Evolutionary conservation across 2,113 vertebrate genomes (phyloP), one percentile per base, ranked within the genome.

Genomic region (Caranx melampygus): DNA sequence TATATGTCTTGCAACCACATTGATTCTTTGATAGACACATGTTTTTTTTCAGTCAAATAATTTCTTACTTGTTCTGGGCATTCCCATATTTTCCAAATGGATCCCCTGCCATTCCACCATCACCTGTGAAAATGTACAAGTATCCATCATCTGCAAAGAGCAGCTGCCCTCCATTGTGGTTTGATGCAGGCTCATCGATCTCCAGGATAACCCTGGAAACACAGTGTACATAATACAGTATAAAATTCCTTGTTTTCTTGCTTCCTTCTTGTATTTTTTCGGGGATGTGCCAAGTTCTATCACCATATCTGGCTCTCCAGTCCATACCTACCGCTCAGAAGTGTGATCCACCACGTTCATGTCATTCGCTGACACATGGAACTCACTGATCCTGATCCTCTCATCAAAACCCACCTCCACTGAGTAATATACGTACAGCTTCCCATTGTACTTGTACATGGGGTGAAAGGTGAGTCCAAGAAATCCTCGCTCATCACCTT

Each of bases 71-170:
- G 95, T 99, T 99, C 84, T 98, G 98, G 11, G 98, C 93, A 6
- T 99, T 99, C 87, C 98, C 98, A 76, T 96, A 97, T 84, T 95
- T 92, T 8, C 98, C 98, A 78, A 99, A 99, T 34, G 98, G 98
- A 87, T 99, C 98, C 79, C 98, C 98, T 6, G 96, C 98, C 97
- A 98, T 99, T 47, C 98, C 98, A 15, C 98, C 98, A 2, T 99
- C 98, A 44, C 98, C 98, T 18, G 97, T 99, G 85, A 99, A 99
- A 89, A 99, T 95, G 86, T 99, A 99, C 84, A 99, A 94, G 88
- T 96, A 98, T 0, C 95, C 97, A 3, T 99, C 98, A 42, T 97
- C 94, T 57, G 96, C 97, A 51, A 99, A 99, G 14, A 99, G 95
- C 70, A 99, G 84, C 89, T 98, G 96, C 31, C 98, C 98, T 72